A percentile compares a stretch with the other conserved stretches of the same genome.
Conservation (phyloP, 2,797 vertebrate species). For the Gambusia yucatana region DNA sequence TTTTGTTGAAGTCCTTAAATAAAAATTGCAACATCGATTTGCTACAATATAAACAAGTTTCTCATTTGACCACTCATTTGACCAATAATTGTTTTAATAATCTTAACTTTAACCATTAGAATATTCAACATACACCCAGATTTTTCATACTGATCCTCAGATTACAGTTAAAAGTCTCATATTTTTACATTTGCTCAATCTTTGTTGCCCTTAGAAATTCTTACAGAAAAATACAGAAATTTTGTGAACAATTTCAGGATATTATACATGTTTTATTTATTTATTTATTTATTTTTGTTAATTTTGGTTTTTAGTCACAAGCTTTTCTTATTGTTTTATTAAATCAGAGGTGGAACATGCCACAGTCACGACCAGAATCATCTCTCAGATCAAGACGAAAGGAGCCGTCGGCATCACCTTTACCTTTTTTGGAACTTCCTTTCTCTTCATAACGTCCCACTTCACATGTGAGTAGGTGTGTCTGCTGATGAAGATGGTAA, state of each 20-base stretch:
- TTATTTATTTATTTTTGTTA: too few species aligned
- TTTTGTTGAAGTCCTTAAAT: background rate
- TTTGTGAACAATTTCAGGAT: background rate
- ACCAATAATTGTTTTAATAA: background rate
- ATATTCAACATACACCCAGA: background rate
- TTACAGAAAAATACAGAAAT: background rate
- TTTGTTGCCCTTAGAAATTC: background rate
- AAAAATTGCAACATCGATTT: background rate
- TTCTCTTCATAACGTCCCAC: conserved; percentile 98
- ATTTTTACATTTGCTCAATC: background rate
- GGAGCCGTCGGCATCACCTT: conserved; percentile 92
- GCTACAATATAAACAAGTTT: background rate
- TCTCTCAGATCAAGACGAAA: conserved; percentile 99
- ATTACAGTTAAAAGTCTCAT: background rate
- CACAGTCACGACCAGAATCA: conserved; percentile 95
- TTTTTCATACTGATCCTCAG: too few species aligned
- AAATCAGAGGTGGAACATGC: conserved; percentile 90
- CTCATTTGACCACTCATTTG: background rate
- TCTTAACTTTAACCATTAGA: background rate
- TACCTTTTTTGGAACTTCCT: conserved; percentile 96
- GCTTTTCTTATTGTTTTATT: background rate
- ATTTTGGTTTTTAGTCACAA: background rate
- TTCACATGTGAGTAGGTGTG: conserved; percentile 91
- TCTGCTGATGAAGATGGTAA: background rate
- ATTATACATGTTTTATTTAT: background rate